These are phyloP conservation scores for Platichthys stellatus DNA, from an alignment of 2,113 vertebrate genomes.

Conservation along the genomic window DNA sequence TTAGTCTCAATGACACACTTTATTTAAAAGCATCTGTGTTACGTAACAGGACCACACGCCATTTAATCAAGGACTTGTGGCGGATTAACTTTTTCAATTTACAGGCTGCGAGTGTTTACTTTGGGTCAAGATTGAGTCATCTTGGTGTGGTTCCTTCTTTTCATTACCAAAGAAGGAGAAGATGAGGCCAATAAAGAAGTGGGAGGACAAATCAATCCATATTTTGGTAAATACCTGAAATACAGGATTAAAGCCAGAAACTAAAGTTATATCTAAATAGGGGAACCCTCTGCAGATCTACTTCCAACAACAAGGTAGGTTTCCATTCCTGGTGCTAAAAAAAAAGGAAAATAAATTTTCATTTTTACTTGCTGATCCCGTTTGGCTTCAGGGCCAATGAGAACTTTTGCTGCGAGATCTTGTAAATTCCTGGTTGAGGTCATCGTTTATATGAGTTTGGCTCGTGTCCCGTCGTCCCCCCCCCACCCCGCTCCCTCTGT, in stretches of 20 bases:
- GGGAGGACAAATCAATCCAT: not conserved
- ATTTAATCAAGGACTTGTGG: slow-evolving; percentile 11
- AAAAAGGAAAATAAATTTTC: not conserved
- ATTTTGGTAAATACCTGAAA: not conserved
- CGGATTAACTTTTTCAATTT: slow-evolving; percentile 4
- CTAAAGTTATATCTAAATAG: not conserved
- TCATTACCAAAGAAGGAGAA: slow-evolving; percentile 78
- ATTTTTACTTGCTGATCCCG: not conserved
- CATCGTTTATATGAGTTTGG: slow-evolving; percentile 80
- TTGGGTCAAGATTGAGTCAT: slow-evolving; percentile 67
- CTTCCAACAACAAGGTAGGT: not conserved
- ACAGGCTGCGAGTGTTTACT: slow-evolving; percentile 46
- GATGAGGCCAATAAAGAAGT: slow-evolving; percentile 13
- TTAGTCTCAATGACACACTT: slow-evolving; percentile 4
- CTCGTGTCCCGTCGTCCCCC: slow-evolving; percentile 40
- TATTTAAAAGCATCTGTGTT: slow-evolving; percentile 10
- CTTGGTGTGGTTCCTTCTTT: slow-evolving; percentile 52
- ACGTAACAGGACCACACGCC: slow-evolving; percentile 1
- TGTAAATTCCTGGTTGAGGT: slow-evolving; percentile 81
- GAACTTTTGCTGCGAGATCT: slow-evolving; percentile 39
- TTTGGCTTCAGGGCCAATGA: slow-evolving; percentile 31
- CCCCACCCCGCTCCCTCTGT: slow-evolving; percentile 20
- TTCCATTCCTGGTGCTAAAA: not conserved
- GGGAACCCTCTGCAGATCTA: not conserved
- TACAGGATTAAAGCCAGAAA: not conserved